Percentiles rank a stretch among this genome's conserved stretches.
These are phyloP conservation scores for Carpatolechia fugitivella DNA, from an alignment of 2,888 invertebrate genomes.

Conservation along the genomic window DNA sequence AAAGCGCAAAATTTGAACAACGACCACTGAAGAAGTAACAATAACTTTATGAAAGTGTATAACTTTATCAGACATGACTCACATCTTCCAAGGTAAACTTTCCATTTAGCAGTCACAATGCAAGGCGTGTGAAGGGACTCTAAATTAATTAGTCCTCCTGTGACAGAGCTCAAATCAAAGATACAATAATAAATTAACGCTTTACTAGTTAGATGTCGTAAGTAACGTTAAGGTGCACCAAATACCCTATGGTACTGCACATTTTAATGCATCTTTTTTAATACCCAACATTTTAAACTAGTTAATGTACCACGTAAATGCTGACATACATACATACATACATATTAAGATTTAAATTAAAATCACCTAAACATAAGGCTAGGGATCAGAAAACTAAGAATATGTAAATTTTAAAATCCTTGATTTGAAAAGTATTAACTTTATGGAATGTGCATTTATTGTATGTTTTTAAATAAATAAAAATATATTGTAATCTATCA, in stretches of 20 bases:
- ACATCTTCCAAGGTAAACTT: too few relatives aligned
- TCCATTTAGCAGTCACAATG: too few relatives aligned
- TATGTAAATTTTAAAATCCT: background rate
- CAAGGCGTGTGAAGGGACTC: background rate
- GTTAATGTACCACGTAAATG: background rate
- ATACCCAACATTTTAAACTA: slow-evolving; percentile 3
- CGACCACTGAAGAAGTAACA: too few relatives aligned
- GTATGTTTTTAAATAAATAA: slow-evolving; percentile 20
- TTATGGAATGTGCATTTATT: background rate
- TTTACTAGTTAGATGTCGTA: slow-evolving; percentile 59
- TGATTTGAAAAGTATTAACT: background rate
- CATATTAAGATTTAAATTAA: background rate
- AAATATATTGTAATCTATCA: slow-evolving; percentile 40
- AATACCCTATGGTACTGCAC: slow-evolving; percentile 58
- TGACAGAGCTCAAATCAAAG: slow-evolving; percentile 49
- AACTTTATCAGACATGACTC: too few relatives aligned
- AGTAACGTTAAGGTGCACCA: slow-evolving; percentile 35
- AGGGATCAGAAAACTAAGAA: background rate
- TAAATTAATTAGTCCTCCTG: background rate
- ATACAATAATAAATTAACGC: slow-evolving; percentile 70
- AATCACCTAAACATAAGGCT: background rate
- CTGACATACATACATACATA: too few relatives aligned
- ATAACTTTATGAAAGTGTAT: too few relatives aligned
- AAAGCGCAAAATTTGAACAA: too few relatives aligned
- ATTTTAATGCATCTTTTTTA: slow-evolving; percentile 29